Evolutionary conservation across 1,140 invertebrate genomes (phyloP).

Genomic region (Drosophila kurseongensis): DNA sequence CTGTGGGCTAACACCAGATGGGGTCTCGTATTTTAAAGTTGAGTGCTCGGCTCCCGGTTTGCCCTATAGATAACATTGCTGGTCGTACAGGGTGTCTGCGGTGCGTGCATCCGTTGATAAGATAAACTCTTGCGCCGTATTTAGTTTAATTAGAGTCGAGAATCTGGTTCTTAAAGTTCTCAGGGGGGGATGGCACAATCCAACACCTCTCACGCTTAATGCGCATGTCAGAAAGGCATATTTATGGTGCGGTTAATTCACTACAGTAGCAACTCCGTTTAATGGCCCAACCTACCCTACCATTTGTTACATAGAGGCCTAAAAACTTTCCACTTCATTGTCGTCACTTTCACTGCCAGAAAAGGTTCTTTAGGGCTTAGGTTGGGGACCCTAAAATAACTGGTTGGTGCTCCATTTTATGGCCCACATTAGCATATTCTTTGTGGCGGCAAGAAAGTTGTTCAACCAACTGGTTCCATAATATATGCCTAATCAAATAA

Average conservation of each 20-base stretch:
- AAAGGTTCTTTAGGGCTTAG: slow-evolving; percentile 38
- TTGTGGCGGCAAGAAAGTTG: slow-evolving; percentile 28
- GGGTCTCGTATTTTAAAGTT: slow-evolving; percentile 50
- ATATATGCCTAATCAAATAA: slow-evolving; percentile 23
- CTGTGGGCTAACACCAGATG: slow-evolving; percentile 35
- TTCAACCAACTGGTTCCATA: not conserved
- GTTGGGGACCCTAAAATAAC: slow-evolving; percentile 17
- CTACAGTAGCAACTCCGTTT: slow-evolving; percentile 40
- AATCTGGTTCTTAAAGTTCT: slow-evolving; percentile 7
- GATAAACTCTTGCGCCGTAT: slow-evolving; percentile 62
- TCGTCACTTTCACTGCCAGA: slow-evolving; percentile 53
- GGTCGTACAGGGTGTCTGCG: slow-evolving; percentile 54
- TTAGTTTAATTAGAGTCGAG: slow-evolving; percentile 56
- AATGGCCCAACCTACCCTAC: slow-evolving; percentile 41
- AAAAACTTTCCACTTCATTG: slow-evolving; percentile 70
- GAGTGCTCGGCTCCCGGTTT: slow-evolving; percentile 22
- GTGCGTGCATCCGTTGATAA: slow-evolving; percentile 38
- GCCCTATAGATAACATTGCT: slow-evolving; percentile 79
- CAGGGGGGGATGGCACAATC: not conserved
- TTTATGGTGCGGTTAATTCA: slow-evolving; percentile 14
- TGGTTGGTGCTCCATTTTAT: slow-evolving; percentile 34
- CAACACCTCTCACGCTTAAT: slow-evolving; percentile 31
- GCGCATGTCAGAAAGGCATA: slow-evolving; percentile 36
- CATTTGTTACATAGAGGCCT: slow-evolving; percentile 12
- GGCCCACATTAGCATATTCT: slow-evolving; percentile 42